A percentile compares a stretch with the other conserved stretches of the same genome.
phyloP scores from a whole-genome alignment of 2,113 vertebrate species.

The Toxostoma redivivum region DNA sequence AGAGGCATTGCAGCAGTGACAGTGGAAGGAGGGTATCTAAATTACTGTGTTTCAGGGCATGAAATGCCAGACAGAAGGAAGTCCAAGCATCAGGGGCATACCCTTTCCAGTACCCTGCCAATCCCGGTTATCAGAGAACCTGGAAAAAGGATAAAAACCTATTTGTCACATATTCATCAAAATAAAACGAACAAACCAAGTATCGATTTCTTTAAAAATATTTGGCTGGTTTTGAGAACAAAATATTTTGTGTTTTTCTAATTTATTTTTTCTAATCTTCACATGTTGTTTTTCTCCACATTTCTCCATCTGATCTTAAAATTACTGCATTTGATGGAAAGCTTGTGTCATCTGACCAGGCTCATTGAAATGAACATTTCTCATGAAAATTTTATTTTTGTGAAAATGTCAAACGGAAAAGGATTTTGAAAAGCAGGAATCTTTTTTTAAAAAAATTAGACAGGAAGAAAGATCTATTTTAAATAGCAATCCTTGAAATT shows the following conservation, averaged over 20 bases:
- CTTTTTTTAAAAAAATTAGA: background rate
- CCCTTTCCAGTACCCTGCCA: background rate
- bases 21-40: background rate
- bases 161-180: background rate
- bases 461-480: background rate
- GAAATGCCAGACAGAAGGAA: background rate
- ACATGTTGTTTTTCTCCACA: rapidly evolving
- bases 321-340: background rate
- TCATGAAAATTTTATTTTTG: background rate
- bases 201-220: background rate
- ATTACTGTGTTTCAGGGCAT: background rate
- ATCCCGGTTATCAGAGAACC: background rate
- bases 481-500: background rate
- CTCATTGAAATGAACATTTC: background rate
- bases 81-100: background rate
- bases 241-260: background rate
- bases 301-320: background rate
- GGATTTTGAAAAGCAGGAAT: background rate
- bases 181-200: background rate
- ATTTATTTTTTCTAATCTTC: background rate
- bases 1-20: background rate
- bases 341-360: background rate
- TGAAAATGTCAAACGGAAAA: background rate
- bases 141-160: background rate
- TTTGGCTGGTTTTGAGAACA: background rate